Base-by-base conservation (phyloP, 2,888 invertebrate species). In the Clitarchus hookeri region DNA sequence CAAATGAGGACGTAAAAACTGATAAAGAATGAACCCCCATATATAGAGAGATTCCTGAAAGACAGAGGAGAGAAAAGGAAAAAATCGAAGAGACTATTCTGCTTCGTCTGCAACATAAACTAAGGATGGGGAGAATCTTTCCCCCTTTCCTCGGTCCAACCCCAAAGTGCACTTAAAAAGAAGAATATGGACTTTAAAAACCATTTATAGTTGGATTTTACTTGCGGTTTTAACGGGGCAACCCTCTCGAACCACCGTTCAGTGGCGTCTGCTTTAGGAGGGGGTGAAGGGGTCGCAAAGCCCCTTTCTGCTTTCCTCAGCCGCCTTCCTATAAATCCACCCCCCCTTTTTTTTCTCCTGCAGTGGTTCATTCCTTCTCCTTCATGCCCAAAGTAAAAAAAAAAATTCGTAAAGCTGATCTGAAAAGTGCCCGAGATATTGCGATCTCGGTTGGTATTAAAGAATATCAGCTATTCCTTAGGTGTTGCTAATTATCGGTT, bases 171-270 rank as follows among this genome's bases (percentile, higher is more conserved):
- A 82, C 82, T 82, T 36, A 82, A 82, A 36, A 27, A 82, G 36
- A 82, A 82, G 82, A 82, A 82, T 82, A 82, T 82, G 82, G 82
- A 82, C 82, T 82, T 82, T 82, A 82, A 82, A 82, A 82, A 82
- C 27, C 82, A 82, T 82, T 82, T 82, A 82, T 82, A 44, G 82
- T 82, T 82, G 82, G 82, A 36, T 82, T 82, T 82, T 82, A 82
- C 82, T 82, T 44, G 44, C 44, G 82, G 82, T 82, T 82, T 82
- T 27, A 82, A 82, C 82, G 82, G 82, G 27, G 16, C 36, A 16
- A 82, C 23, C 65, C 65, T 23, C 65, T n/a, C 65, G 8, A 19
- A n/a, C 65, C n/a, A 19, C 65, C 65, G 11, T 65, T 65, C 65
- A n/a, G 19, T 65, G 65, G 65, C 65, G 65, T n/a, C 65, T 65